Evolutionary conservation across 2,888 invertebrate genomes (phyloP), one percentile per base, ranked within the genome.

Genomic region (Stomorhina lunata): DNA sequence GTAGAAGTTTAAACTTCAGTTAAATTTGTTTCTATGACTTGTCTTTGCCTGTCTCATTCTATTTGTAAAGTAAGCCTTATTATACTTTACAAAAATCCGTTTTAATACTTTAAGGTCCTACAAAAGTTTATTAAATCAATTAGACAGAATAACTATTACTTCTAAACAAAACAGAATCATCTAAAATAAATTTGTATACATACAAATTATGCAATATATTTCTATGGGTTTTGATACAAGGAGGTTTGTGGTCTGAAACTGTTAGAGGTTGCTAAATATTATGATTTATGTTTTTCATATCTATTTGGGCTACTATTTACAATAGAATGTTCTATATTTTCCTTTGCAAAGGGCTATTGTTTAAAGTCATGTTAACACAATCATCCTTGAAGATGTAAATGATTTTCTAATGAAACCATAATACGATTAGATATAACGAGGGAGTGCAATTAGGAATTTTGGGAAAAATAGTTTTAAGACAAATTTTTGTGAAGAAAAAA

Each of bases 381-480:
- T 75, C 63, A 55, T 25, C 65, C 43, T 45, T 65, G 45, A 65
- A 55, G 59, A 43, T 68, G 76, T 61, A 61, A 57, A 77, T 68
- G 68, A 69, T 59, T 69, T 68, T 76, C 68, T 68, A 76, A 76
- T 76, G 61, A 61, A 77, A 53, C 29, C 17, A 17, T 68, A 59
- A 68, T 59, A 34, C 12, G 29, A 34, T 76, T 37, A 15, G 9
- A 27, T n/a, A 12, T 9, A 48, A 34, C 71, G 71, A 61, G 71
- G 71, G 1, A 61, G 71, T 59, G 1, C 3, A 15, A 9, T 1
- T 10, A 3, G 22, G 22, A 4, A 22, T 22, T 10, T 2, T 17
- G 0, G 7, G 43, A 5, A 17, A 15, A 43, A n/a, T n/a, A n/a
- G n/a, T n/a, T n/a, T n/a, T n/a, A n/a, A n/a, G n/a, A n/a, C n/a